Percentiles rank a stretch among this genome's conserved stretches.
Conservation (phyloP, 2,888 invertebrate species). For the Eulithis testata region DNA sequence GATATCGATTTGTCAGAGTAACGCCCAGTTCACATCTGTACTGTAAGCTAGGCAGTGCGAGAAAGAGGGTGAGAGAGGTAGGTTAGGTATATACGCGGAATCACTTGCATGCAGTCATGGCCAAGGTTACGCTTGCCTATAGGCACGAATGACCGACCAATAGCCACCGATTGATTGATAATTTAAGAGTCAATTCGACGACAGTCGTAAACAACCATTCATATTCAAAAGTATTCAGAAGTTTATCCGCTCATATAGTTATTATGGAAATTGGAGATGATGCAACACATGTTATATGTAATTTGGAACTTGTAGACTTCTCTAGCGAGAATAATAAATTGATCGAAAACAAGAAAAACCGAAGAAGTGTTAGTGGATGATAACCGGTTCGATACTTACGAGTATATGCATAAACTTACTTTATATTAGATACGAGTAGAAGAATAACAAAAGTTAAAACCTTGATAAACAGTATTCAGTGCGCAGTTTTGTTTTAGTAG, state of each 20-base stretch:
- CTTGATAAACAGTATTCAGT: slow-evolving; percentile 54
- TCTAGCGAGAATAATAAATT: neutral
- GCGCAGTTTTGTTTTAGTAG: slow-evolving; percentile 76
- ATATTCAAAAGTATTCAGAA: slow-evolving; percentile 6
- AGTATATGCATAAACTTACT: neutral
- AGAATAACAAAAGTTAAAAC: slow-evolving; percentile 41
- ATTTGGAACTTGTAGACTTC: neutral
- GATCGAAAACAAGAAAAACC: neutral
- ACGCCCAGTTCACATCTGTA: slow-evolving; percentile 44
- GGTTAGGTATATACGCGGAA: slow-evolving; percentile 52
- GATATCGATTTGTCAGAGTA: slow-evolving; percentile 62
- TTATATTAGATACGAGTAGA: slow-evolving; percentile 25
- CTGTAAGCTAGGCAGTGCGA: slow-evolving; percentile 38
- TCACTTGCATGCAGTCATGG: slow-evolving; percentile 59
- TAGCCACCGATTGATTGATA: slow-evolving; percentile 46
- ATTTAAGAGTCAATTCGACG: slow-evolving; percentile 3
- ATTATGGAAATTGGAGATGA: slow-evolving; percentile 6
- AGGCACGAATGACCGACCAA: slow-evolving; percentile 56
- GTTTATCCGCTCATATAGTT: neutral
- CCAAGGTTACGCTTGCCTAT: slow-evolving; percentile 70
- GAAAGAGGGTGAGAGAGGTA: slow-evolving; percentile 46
- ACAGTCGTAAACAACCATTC: neutral
- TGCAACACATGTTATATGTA: neutral
- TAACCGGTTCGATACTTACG: slow-evolving; percentile 6
- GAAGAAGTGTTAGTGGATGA: slow-evolving; percentile 2